Evolutionary conservation across 2,888 invertebrate species (phyloP).

Genomic region (Brachyptera risi): DNA sequence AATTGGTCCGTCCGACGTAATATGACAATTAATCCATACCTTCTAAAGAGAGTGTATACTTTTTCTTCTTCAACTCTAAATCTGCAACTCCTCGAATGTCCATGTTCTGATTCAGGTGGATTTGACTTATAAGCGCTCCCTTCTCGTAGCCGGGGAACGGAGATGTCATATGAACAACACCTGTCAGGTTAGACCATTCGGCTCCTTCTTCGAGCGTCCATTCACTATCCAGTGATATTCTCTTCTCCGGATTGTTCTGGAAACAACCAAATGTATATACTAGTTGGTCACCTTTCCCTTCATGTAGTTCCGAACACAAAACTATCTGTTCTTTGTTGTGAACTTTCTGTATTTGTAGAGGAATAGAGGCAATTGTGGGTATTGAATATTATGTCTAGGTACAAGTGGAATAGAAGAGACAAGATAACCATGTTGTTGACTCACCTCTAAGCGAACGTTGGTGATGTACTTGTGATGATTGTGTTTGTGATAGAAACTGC

Average conservation of each 20-base stretch:
- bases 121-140: constrained; percentile 63
- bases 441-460: constrained; percentile 50
- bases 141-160: constrained; percentile 64
- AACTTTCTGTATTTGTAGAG: no score
- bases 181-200: constrained; percentile 58
- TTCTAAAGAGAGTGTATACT: constrained; percentile 61
- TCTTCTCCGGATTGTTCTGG: constrained; percentile 62
- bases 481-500: constrained; percentile 54
- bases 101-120: constrained; percentile 59
- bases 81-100: constrained; percentile 65
- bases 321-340: no score
- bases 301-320: no score
- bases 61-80: constrained; percentile 65
- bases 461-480: constrained; percentile 50
- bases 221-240: constrained; percentile 63
- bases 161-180: constrained; percentile 59
- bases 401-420: no score
- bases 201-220: constrained; percentile 59
- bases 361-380: no score
- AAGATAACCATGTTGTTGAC: no score
- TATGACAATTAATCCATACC: no score
- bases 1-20: no score
- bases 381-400: no score
- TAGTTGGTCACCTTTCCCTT: no score
- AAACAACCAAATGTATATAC: no score